Base-by-base conservation (phyloP, 2,888 invertebrate species). In the Pandemis heparana region DNA sequence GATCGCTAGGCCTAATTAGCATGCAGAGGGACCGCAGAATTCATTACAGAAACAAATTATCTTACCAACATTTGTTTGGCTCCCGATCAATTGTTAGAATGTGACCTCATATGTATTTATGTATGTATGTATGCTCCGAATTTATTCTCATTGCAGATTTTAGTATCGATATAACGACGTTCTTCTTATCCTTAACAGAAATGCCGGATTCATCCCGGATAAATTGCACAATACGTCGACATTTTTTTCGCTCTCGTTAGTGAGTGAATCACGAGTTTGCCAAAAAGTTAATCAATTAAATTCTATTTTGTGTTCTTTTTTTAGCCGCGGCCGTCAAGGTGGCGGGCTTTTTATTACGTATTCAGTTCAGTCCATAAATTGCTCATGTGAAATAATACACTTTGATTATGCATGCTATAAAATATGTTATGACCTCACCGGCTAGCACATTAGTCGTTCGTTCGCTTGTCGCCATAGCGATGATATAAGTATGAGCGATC, bases 71-170 rank as follows among this genome's bases (percentile, higher is more conserved):
- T 68, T 53, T 69, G 61, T 71, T 75, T 72, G 67, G 69, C 75
- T 64, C 71, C 60, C 16, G 46, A 64, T 75, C 75, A 75, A 71
- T 67, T 53, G 69, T 74, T 61, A 64, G 63, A 69, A 74, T 60
- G 74, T 70, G 70, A 70, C 62, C 65, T 61, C 61, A 32, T 32
- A 32, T 32, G 23, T 32, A 32, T 32, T 2, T 32, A 32, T 18
- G 8, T 18, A 53, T 9, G 16, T 16, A 16, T 63, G 41, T 53
- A 38, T 48, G 38, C 38, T n/a, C 32, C 18, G 38, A 59, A 48
- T 41, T 43, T 60, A 39, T 12, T 66, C 16, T 41, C 12, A 43
- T 14, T 53, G 51, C 16, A 63, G 18, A 46, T 18, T 46, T 46
- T 46, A 63, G 39, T 62, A 12, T 43, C 23, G 16, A 12, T 23